Base-by-base conservation (phyloP, 2,113 vertebrate species). In the Turnix velox region DNA sequence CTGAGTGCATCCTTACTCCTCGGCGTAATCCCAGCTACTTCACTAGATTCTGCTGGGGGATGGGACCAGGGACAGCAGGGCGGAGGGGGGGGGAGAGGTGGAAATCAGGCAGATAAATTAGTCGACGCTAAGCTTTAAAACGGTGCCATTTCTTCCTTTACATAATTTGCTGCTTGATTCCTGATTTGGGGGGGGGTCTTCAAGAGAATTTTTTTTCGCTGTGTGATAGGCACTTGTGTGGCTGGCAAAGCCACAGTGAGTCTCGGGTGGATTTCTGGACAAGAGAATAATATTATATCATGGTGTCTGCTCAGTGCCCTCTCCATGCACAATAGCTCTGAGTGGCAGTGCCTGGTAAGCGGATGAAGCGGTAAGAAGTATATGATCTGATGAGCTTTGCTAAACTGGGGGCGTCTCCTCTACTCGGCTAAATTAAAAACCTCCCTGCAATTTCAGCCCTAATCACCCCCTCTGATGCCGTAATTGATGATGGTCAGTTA, bases 391-490 rank as follows among this genome's bases (percentile, higher is more conserved):
- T 98, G 97, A 98, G 97, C 90, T 48, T 82, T 88, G 86, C 93
- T 95, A 96, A 94, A 95, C 92, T 93, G 86, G 95, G 96, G 96
- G 89, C 61, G 81, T 93, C 95, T 96, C 91, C 94, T 95, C 87
- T 86, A 91, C 95, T 96, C 88, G 40, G 95, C 96, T 97, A 98
- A 98, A 98, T 98, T 98, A 97, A 97, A 98, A 98, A 97, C 97
- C 97, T 98, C 97, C 97, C 96, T 96, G 96, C 97, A 97, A 98
- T 98, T 98, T 97, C 69, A 92, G 88, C 93, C 97, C 97, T 98
- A 98, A 98, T 98, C 98, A 98, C 97, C 97, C 97, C 97, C 97
- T 98, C 97, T 83, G 76, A 96, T 93, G 97, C 97, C 93, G 92
- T 98, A 97, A 98, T 97, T 98, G 97, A 96, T 95, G 97, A 97